Evolutionary conservation across 2,113 vertebrate species (phyloP).

Genomic region (Ceratotherium simum): DNA sequence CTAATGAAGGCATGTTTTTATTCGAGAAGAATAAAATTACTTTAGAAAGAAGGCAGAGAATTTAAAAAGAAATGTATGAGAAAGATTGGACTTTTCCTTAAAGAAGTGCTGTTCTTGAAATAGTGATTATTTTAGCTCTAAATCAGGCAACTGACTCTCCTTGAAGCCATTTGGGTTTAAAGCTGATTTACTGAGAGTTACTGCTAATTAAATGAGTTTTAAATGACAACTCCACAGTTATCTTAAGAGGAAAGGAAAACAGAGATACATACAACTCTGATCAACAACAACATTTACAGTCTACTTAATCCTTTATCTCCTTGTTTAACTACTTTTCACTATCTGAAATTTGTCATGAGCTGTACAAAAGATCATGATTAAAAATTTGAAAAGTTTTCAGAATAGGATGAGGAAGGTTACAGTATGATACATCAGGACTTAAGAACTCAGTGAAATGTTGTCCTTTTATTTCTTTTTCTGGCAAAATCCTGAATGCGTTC

Average conservation of each 20-base stretch:
- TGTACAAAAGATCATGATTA: neutral
- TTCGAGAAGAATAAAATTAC: constrained; percentile 20
- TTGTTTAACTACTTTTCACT: neutral
- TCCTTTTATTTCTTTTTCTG: neutral
- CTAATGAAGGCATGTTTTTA: constrained; percentile 49
- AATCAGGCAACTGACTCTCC: neutral
- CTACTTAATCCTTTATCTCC: neutral
- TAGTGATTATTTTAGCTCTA: constrained; percentile 45
- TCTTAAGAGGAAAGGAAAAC: constrained; percentile 19
- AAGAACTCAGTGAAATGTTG: neutral
- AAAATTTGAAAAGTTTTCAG: constrained; percentile 41
- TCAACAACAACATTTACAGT: neutral
- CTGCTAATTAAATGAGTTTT: constrained; percentile 33
- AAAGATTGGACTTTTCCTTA: constrained; percentile 46
- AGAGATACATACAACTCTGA: neutral
- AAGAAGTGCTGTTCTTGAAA: neutral
- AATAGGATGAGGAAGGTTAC: neutral
- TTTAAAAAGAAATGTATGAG: neutral
- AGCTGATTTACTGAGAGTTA: constrained; percentile 21
- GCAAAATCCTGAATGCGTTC: neutral
- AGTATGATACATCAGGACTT: neutral
- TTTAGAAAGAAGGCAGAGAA: neutral
- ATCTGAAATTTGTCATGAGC: neutral
- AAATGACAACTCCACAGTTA: constrained; percentile 17
- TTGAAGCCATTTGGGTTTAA: constrained; percentile 35